Percentiles rank a stretch among this genome's conserved stretches.
These are phyloP conservation scores for Petrophora chlorosata DNA, from an alignment of 2,888 invertebrate genomes.

Conservation along the genomic window DNA sequence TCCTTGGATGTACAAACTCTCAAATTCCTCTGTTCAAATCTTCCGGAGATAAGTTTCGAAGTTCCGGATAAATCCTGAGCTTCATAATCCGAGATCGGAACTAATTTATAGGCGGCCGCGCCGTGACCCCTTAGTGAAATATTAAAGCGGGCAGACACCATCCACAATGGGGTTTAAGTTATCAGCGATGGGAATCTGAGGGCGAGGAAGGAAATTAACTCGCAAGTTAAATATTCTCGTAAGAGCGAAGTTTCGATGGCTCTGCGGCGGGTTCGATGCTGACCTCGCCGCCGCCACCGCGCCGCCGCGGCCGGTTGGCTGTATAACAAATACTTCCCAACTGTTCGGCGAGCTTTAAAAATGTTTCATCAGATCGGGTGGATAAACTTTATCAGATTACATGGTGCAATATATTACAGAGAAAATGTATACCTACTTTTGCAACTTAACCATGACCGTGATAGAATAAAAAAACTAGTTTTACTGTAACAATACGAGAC, in stretches of 20 bases:
- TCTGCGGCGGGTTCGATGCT: constrained; percentile 6
- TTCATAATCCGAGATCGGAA: constrained; percentile 41
- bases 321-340: constrained; percentile 7
- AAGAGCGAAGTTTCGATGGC: constrained; percentile 24
- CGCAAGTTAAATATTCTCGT: constrained; percentile 34
- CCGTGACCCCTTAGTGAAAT: constrained; percentile 56
- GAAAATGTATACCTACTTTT: too few relatives aligned
- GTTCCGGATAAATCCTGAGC: constrained; percentile 40
- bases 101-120: constrained; percentile 39
- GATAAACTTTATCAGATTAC: too few relatives aligned
- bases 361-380: constrained; percentile 13
- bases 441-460: too few relatives aligned
- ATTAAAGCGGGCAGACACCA: constrained; percentile 43
- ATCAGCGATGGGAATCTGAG: constrained; percentile 45
- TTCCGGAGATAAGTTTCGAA: constrained; percentile 41
- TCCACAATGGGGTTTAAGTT: constrained; percentile 46
- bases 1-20: constrained; percentile 41
- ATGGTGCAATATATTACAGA: too few relatives aligned
- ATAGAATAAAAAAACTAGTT: too few relatives aligned
- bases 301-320: too few relatives aligned
- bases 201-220: constrained; percentile 33
- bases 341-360: constrained; percentile 1
- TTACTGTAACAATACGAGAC: too few relatives aligned
- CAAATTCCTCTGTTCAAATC: constrained; percentile 40
- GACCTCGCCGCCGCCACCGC: too few relatives aligned